Conservation (phyloP, 92 coral and sea anemone species). For the Desmophyllum pertusum region DNA sequence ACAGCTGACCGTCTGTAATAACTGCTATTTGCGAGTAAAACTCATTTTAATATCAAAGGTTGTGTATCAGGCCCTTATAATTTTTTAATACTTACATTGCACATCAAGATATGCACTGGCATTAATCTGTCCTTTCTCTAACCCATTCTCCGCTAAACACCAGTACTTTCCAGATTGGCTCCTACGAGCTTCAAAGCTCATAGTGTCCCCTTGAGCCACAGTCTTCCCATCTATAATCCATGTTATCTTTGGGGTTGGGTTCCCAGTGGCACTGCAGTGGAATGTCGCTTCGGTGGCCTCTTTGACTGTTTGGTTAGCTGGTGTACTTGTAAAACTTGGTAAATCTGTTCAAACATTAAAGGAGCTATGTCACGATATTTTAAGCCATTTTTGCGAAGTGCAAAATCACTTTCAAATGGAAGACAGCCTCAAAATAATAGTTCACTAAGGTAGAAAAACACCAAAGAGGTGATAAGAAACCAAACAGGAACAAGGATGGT, state of each 20-base stretch:
- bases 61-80: too few species aligned
- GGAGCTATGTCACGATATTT: too few species aligned
- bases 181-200: not conserved
- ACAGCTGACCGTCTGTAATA: too few species aligned
- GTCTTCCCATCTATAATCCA: slow-evolving; percentile 33
- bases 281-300: not conserved
- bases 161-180: slow-evolving; percentile 7
- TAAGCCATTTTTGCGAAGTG: too few species aligned
- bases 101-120: slow-evolving; percentile 15
- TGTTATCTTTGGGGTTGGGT: slow-evolving; percentile 13
- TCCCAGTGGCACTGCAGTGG: slow-evolving; percentile 16
- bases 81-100: slow-evolving; percentile 9
- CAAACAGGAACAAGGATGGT: too few species aligned
- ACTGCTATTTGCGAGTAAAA: too few species aligned
- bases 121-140: not conserved
- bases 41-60: too few species aligned
- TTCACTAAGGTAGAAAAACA: too few species aligned
- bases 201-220: not conserved
- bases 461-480: too few species aligned
- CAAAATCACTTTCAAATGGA: too few species aligned
- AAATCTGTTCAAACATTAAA: not conserved
- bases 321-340: slow-evolving; percentile 1
- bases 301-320: not conserved
- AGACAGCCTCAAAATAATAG: too few species aligned
- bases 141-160: slow-evolving; percentile 9